phyloP scores from a whole-genome alignment of 2,888 invertebrate genomes.

The Cybosia mesomella region DNA sequence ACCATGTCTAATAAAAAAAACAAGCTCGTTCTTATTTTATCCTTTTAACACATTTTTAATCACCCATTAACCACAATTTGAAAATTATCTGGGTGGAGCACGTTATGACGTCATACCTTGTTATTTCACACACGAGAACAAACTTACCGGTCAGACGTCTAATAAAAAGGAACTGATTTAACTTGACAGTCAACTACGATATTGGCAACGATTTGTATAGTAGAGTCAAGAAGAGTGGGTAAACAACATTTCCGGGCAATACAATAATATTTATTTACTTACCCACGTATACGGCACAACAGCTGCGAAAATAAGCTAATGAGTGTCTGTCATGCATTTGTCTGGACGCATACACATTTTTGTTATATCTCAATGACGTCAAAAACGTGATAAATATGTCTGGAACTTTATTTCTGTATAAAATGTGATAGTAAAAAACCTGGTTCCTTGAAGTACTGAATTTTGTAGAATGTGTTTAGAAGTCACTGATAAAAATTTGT shows the following conservation, averaged over 20 bases:
- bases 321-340: constrained; percentile 17
- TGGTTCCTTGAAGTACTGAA: no score
- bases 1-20: not conserved
- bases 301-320: constrained; percentile 21
- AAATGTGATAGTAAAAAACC: not conserved
- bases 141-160: not conserved
- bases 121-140: not conserved
- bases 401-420: not conserved
- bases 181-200: not conserved
- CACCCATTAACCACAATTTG: not conserved
- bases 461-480: not conserved
- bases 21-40: not conserved
- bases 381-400: not conserved
- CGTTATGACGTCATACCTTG: not conserved
- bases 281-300: constrained; percentile 5
- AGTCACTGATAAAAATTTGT: not conserved
- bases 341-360: not conserved
- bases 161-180: not conserved
- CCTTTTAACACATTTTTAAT: not conserved
- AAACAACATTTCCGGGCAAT: constrained; percentile 21
- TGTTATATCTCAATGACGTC: constrained; percentile 6
- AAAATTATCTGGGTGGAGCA: not conserved
- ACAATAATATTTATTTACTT: constrained; percentile 15
- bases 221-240: not conserved
- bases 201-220: not conserved